Percentiles rank a stretch among this genome's conserved stretches.
phyloP scores from a whole-genome alignment of 2,113 vertebrate species.

The Mesitornis unicolor region DNA sequence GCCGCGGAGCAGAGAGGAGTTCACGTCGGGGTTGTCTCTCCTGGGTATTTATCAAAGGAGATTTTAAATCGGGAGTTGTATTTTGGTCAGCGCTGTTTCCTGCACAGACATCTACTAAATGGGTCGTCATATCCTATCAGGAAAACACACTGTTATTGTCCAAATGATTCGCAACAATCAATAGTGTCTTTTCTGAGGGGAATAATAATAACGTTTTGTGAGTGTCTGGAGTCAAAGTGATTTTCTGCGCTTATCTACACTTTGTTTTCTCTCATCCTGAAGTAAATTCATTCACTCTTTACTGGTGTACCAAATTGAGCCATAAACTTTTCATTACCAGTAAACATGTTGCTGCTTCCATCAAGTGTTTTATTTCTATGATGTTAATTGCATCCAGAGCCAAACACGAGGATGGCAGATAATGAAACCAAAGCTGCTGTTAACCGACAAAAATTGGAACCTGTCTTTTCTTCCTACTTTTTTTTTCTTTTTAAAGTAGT shows the following conservation, averaged over 20 bases:
- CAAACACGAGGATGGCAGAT: background rate
- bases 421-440: background rate
- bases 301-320: constrained; percentile 47
- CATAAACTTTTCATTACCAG: constrained; percentile 69
- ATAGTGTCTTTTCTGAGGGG: constrained; percentile 1
- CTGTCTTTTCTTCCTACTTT: background rate
- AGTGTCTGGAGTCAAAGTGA: background rate
- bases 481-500: background rate
- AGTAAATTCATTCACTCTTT: constrained; percentile 46
- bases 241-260: background rate
- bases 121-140: background rate
- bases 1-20: background rate
- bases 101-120: background rate
- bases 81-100: background rate
- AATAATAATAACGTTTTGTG: background rate
- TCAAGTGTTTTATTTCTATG: constrained; percentile 13
- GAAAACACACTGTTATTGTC: constrained; percentile 9
- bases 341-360: constrained; percentile 9
- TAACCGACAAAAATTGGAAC: background rate
- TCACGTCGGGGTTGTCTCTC: background rate
- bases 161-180: constrained; percentile 14
- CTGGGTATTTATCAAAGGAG: background rate
- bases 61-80: background rate
- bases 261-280: constrained; percentile 23
- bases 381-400: constrained; percentile 20